Conservation (phyloP, 2,888 invertebrate genomes). For the Pollenia amentaria region DNA sequence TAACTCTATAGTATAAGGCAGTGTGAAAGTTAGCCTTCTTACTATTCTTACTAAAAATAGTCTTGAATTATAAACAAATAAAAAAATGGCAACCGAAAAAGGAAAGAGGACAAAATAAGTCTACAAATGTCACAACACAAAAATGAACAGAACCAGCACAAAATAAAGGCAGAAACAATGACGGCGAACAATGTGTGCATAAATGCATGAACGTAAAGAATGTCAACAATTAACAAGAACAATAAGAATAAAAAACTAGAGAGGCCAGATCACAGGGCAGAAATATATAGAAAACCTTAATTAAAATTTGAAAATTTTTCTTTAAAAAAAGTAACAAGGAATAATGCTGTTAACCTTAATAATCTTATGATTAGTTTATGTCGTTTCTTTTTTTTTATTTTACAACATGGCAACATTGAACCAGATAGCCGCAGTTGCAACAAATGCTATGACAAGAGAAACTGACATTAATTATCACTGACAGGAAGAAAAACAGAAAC, state of each 20-base stretch:
- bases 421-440: conserved; percentile 25
- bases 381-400: background rate
- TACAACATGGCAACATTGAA: background rate
- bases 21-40: conserved; percentile 31
- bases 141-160: conserved; percentile 3
- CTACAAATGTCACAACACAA: conserved; percentile 27
- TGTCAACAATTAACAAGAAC: conserved; percentile 67
- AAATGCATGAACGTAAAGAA: conserved; percentile 73
- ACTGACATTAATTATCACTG: conserved; percentile 21
- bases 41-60: conserved; percentile 6
- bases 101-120: conserved; percentile 42
- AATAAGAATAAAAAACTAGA: background rate
- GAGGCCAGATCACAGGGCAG: conserved; percentile 20
- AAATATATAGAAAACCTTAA: background rate
- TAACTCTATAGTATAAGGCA: background rate
- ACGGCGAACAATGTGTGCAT: conserved; percentile 55
- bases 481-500: conserved; percentile 20
- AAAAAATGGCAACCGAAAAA: background rate
- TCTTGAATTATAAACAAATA: conserved; percentile 10
- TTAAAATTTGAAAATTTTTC: background rate
- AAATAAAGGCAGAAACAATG: conserved; percentile 54
- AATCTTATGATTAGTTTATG: too few relatives aligned
- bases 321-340: too few relatives aligned
- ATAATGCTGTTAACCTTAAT: background rate
- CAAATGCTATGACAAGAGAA: background rate